phyloP scores from a whole-genome alignment of 2,113 vertebrate species.

The Cinclus cinclus region DNA sequence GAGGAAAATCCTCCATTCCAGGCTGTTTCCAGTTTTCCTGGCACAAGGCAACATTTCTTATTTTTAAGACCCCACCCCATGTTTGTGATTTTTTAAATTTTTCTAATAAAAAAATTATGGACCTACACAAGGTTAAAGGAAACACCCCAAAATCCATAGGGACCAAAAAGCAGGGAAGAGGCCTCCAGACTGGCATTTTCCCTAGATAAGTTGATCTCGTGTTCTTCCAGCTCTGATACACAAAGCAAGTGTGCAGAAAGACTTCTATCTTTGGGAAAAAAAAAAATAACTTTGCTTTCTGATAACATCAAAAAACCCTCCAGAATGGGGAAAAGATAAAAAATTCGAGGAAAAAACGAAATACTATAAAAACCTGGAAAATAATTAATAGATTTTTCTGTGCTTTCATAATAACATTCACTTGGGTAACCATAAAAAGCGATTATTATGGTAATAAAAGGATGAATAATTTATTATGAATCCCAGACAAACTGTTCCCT shows the following conservation, averaged over 20 bases:
- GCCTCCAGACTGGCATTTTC: background rate
- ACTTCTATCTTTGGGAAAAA: background rate
- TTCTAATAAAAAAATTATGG: background rate
- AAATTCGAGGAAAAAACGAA: background rate
- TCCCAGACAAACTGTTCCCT: slow-evolving; percentile 25
- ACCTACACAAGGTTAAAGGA: background rate
- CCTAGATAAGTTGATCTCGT: background rate
- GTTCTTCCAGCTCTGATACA: background rate
- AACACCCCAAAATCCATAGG: background rate
- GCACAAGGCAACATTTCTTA: background rate
- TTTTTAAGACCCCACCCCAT: background rate
- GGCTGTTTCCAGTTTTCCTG: background rate
- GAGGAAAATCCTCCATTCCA: background rate
- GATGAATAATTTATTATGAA: slow-evolving; percentile 61
- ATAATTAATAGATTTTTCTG: slow-evolving; percentile 53
- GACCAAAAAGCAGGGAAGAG: background rate
- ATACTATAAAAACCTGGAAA: slow-evolving; percentile 25
- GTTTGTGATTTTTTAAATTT: background rate
- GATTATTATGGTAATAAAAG: slow-evolving; percentile 63
- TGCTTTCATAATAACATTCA: slow-evolving; percentile 38
- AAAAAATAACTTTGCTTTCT: background rate
- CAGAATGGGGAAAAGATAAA: background rate
- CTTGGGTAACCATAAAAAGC: slow-evolving; percentile 46
- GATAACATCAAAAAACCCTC: background rate
- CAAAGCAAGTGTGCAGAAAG: background rate